Base-by-base conservation (phyloP, 2,888 invertebrate genomes). In the Allygus modestus region DNA sequence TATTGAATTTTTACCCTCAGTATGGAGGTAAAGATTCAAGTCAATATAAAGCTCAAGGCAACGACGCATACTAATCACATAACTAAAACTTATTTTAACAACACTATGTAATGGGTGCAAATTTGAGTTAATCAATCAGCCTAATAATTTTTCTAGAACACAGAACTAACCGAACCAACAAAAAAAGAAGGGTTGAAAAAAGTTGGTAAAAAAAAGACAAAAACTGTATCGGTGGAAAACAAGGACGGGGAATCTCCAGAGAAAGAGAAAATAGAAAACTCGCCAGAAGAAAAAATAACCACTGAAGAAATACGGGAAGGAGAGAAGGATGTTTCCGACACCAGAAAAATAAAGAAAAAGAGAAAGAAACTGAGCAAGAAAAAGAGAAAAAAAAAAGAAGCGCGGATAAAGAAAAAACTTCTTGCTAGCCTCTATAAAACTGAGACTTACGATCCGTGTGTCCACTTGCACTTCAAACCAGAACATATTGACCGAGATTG, bases 381-480 rank as follows among this genome's bases (percentile, higher is more conserved):
- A 51, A 26, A 31, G 1, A 65, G n/a, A 65, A 65, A 31, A 20
- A 0, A 65, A 15, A 2, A 5, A 23, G 23, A 58, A 28, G 15
- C 31, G 0, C 17, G 26, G 15, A n/a, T n/a, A n/a, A 65, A 65
- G 65, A 65, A 15, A 65, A 65, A 31, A 31, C 65, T 65, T 26
- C 31, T 9, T 2, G 31, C 65, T 31, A 4, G n/a, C 1, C 28
- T 65, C 5, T 65, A 28, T 15, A 31, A 17, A 26, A 2, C 65
- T 15, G 65, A 65, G 15, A 31, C 31, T 65, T 65, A 65, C 28
- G 65, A 82, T 9, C 82, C 82, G 4, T 82, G 82, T 65, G 82
- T 82, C 7, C 82, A 82, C n/a, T 11, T 71, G 12, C 82, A 82
- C 33, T 82, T 82, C 33, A 82, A 82, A 23, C 43, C 51, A 15